These are phyloP conservation scores for Cosmia trapezina DNA, from an alignment of 2,888 invertebrate species.

Conservation along the genomic window DNA sequence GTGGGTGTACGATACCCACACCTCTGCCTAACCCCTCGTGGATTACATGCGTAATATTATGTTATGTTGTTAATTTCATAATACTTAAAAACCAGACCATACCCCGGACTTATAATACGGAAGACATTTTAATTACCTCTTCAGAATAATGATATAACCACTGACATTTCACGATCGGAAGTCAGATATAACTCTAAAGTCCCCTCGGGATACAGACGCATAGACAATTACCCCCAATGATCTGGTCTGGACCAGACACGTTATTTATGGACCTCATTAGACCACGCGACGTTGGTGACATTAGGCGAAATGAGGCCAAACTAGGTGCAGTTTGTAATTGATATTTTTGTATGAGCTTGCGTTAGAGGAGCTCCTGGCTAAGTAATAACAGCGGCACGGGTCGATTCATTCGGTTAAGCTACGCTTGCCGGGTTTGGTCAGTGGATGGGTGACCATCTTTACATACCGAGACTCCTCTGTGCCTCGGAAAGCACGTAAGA, in stretches of 20 bases:
- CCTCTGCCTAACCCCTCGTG: too few species aligned
- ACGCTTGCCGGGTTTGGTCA: too few species aligned
- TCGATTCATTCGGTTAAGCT: too few species aligned
- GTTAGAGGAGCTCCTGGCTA: too few species aligned
- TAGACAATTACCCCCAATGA: slow-evolving; percentile 62
- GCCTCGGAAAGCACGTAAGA: too few species aligned
- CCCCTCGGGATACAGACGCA: slow-evolving; percentile 37
- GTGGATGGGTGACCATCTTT: too few species aligned
- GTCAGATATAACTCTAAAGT: slow-evolving; percentile 40
- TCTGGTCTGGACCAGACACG: slow-evolving; percentile 29
- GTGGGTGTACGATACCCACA: background rate
- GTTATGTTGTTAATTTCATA: background rate
- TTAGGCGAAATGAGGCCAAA: slow-evolving; percentile 38
- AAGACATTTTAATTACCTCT: slow-evolving; percentile 7
- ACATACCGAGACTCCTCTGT: too few species aligned
- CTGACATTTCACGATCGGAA: slow-evolving; percentile 31
- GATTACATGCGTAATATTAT: background rate
- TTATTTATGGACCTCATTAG: slow-evolving; percentile 54
- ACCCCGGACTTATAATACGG: slow-evolving; percentile 4
- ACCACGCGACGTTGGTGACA: slow-evolving; percentile 37
- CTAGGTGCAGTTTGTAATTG: slow-evolving; percentile 3
- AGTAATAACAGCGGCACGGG: too few species aligned
- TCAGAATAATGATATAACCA: slow-evolving; percentile 18
- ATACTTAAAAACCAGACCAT: background rate
- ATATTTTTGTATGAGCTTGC: slow-evolving; percentile 6